Evolutionary conservation across 1,140 invertebrate genomes (phyloP).

Genomic region (Pteromalus puparum): DNA sequence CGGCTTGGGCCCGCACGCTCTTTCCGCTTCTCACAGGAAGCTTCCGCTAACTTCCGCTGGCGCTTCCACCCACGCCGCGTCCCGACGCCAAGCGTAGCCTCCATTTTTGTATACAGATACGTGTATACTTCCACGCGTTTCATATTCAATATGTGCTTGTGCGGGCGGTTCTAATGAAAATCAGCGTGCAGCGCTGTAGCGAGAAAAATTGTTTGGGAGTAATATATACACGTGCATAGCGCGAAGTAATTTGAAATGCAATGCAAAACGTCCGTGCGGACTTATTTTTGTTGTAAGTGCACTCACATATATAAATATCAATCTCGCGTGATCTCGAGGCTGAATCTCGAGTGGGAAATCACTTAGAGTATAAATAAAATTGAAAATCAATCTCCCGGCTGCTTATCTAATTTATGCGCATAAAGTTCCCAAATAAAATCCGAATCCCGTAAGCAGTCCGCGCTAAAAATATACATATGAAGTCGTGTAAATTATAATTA

Average conservation of each 20-base stretch:
- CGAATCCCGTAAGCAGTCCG: background rate
- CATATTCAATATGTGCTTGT: too few species aligned
- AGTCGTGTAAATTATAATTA: background rate
- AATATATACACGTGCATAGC: too few species aligned
- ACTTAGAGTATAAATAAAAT: constrained; percentile 39
- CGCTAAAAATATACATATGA: background rate
- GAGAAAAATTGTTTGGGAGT: too few species aligned
- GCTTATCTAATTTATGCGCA: constrained; percentile 42
- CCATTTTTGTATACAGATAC: too few species aligned
- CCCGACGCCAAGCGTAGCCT: too few species aligned
- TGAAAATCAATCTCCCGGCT: constrained; percentile 30
- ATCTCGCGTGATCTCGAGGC: constrained; percentile 8
- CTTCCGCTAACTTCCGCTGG: too few species aligned
- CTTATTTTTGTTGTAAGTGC: constrained; percentile 34
- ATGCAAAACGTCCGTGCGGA: constrained; percentile 5
- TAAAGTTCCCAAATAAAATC: background rate
- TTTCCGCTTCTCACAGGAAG: too few species aligned
- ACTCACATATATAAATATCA: constrained; percentile 21
- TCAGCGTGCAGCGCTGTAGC: too few species aligned
- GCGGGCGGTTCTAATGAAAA: too few species aligned
- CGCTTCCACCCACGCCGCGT: too few species aligned
- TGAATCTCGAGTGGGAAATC: constrained; percentile 34
- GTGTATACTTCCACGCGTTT: too few species aligned
- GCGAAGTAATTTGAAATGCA: constrained; percentile 26
- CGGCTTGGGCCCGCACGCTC: too few species aligned